These are phyloP conservation scores for Cuculus canorus DNA, from an alignment of 2,797 vertebrate species.

Conservation along the genomic window DNA sequence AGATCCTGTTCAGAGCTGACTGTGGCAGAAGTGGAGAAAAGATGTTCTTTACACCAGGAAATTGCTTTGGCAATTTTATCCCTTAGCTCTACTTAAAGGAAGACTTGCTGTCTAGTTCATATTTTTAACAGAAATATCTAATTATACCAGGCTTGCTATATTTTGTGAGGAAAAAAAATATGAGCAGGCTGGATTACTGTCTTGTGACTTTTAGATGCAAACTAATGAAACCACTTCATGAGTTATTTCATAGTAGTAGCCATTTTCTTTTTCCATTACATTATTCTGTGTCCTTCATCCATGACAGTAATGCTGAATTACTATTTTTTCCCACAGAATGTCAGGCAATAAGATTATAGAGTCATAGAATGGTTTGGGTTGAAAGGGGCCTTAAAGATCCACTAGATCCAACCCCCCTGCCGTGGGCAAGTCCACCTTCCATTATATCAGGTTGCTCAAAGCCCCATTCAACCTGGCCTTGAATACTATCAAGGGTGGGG, in stretches of 20 bases:
- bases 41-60: conserved; percentile 59
- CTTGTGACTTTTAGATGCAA: neutral
- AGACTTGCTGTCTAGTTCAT: neutral
- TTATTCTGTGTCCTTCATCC: neutral
- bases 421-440: too few species aligned
- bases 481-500: too few species aligned
- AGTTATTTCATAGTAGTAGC: neutral
- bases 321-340: neutral
- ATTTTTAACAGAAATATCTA: neutral
- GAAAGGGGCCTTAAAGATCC: too few species aligned
- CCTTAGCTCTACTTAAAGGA: neutral
- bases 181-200: neutral
- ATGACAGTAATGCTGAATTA: neutral
- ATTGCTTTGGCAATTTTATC: neutral
- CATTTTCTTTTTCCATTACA: neutral
- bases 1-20: conserved; percentile 55
- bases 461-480: too few species aligned
- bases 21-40: conserved; percentile 49
- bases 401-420: too few species aligned
- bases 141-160: neutral
- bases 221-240: neutral
- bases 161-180: neutral
- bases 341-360: neutral
- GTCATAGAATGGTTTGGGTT: too few species aligned
- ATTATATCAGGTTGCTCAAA: too few species aligned